A percentile compares a stretch with the other conserved stretches of the same genome.
Conservation (phyloP, 2,113 vertebrate species). For the Mastomys coucha region DNA sequence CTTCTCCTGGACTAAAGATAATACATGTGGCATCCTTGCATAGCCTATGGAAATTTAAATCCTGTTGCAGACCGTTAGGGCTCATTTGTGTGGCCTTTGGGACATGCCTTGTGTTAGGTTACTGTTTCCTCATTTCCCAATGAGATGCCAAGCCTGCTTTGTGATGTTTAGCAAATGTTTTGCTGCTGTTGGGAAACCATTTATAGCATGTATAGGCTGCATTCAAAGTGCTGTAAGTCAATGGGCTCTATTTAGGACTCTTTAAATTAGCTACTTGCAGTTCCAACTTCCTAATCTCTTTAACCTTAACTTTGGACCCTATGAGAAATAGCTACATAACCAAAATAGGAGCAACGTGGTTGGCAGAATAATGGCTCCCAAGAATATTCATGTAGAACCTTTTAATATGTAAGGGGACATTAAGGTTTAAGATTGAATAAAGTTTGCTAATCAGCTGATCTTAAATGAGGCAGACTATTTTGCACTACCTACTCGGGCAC, state of each 20-base stretch:
- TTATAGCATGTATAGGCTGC: not conserved
- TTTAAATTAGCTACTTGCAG: not conserved
- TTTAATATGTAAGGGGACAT: not conserved
- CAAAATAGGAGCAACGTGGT: not conserved
- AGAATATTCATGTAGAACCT: not conserved
- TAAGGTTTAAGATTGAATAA: not conserved
- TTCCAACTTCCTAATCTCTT: not conserved
- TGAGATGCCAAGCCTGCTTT: not conserved
- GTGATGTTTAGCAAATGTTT: not conserved
- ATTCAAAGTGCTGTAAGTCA: not conserved
- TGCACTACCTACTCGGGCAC: not conserved
- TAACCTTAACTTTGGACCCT: not conserved
- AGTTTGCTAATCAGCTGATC: not conserved
- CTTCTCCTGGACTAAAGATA: not conserved
- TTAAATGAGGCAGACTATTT: not conserved
- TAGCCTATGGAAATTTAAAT: not conserved
- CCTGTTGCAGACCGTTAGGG: not conserved
- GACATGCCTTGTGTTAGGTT: not conserved
- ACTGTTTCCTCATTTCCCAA: not conserved
- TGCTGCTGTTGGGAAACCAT: not conserved
- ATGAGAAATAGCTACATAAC: not conserved
- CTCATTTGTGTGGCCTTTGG: not conserved
- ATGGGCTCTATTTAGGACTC: not conserved
- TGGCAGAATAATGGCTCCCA: not conserved
- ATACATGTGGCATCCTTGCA: not conserved